phyloP scores from a whole-genome alignment of 2,888 invertebrate species.

The Nemoura dubitans region DNA sequence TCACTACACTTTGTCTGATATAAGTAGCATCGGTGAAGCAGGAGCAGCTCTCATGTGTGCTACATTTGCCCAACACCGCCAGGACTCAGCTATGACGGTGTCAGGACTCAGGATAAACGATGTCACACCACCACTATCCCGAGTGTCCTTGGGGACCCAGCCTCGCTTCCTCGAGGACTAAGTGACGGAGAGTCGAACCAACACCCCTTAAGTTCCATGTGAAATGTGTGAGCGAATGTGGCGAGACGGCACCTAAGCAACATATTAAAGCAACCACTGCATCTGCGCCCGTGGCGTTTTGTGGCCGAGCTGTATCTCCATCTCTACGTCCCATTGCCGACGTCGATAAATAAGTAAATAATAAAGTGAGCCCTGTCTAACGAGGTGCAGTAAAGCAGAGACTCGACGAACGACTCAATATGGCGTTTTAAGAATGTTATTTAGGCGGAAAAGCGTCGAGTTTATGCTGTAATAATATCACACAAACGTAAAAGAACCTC shows the following conservation, averaged over 20 bases:
- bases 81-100: not conserved
- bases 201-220: slow-evolving; percentile 14
- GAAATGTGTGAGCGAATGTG: slow-evolving; percentile 19
- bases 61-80: not conserved
- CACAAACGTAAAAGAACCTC: not conserved
- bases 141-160: not conserved
- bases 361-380: not conserved
- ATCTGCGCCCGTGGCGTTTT: not conserved
- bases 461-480: slow-evolving; percentile 3
- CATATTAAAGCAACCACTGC: not conserved
- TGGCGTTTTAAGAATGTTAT: not conserved
- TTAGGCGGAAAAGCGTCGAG: not conserved
- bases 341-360: not conserved
- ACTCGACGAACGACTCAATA: not conserved
- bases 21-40: not conserved
- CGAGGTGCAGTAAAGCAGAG: not conserved
- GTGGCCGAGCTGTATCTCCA: not conserved
- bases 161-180: slow-evolving; percentile 5
- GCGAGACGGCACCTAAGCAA: not conserved
- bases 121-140: slow-evolving; percentile 13
- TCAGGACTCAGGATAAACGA: slow-evolving; percentile 24
- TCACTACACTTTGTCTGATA: not conserved
- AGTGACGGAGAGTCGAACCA: slow-evolving; percentile 14
- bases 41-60: not conserved
- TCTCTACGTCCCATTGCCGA: not conserved